Base-by-base conservation (phyloP, 92 coral and sea anemone species). In the Desmophyllum pertusum region DNA sequence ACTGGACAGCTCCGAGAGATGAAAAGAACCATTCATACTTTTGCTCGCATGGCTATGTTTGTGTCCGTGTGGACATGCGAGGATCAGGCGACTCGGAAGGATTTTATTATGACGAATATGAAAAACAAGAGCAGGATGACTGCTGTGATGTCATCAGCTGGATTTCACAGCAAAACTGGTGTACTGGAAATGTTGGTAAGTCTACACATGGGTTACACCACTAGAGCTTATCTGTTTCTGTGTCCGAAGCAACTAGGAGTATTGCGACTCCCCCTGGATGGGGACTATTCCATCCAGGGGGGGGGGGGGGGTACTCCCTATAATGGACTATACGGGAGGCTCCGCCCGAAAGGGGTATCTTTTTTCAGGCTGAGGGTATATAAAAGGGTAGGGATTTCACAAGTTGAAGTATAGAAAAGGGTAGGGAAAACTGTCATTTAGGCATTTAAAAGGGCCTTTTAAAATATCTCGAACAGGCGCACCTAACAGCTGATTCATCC, bases 11-110 rank as follows among this genome's bases (percentile, higher is more conserved):
- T 13, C 27, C 13, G 40, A 88, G 95, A 21, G 98, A 94, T 77
- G 87, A 63, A 17, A 80, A 64, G 67, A 52, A 78, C 43, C 91
- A 89, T 76, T 46, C 90, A 50, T 84, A 81, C 66, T 89, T 94
- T 68, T 93, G 93, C 68, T 48, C 90, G 73, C 90, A 89, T 76
- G 98, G 98, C 62, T 93, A 89, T 73, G 98, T 73, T n/a, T 72
- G 95, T 75, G 89, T 94, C 48, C 91, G 98, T 46, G 98, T 92
- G 43, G 98, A 94, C 85, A 87, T 89, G 91, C 95, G 98, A 33
- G 97, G 97, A 25, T 66, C 90, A 6, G 97, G 97, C 43, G 94
- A 92, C 86, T 93, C 97, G 1, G 98, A 87, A 14, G 98, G 95
- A 30, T 66, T 86, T n/a, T 91, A 81, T 51, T 89, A 52, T 57